phyloP scores from a whole-genome alignment of 2,797 vertebrate species.

The Cossypha polioptera region DNA sequence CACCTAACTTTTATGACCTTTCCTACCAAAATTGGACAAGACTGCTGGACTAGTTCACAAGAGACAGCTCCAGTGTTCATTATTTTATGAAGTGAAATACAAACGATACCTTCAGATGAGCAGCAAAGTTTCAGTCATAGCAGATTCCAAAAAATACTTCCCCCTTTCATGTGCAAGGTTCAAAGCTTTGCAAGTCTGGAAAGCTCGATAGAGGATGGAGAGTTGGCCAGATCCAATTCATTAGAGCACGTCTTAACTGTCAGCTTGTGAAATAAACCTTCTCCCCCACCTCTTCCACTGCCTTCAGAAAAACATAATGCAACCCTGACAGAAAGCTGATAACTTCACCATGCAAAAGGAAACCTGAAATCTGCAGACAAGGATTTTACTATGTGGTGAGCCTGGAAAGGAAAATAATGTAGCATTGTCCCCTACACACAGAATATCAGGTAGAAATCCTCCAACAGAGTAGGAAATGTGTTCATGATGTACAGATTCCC shows the following conservation, averaged over 20 bases:
- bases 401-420: constrained; percentile 18
- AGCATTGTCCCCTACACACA: not conserved
- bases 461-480: constrained; percentile 11
- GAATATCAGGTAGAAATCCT: constrained; percentile 9
- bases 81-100: constrained; percentile 70
- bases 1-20: constrained; percentile 85
- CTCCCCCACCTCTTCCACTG: not conserved
- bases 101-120: constrained; percentile 67
- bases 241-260: constrained; percentile 41
- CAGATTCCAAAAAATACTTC: constrained; percentile 71
- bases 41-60: constrained; percentile 58
- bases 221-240: constrained; percentile 69
- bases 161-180: constrained; percentile 75
- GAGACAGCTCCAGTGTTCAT: constrained; percentile 53
- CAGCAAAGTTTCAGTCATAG: constrained; percentile 58
- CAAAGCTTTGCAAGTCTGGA: constrained; percentile 74
- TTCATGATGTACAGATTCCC: not conserved
- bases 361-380: constrained; percentile 23
- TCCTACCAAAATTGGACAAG: constrained; percentile 71
- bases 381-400: constrained; percentile 30
- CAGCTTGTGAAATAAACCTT: constrained; percentile 54
- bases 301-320: constrained; percentile 24
- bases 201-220: constrained; percentile 52
- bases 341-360: constrained; percentile 38
- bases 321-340: constrained; percentile 29